These are phyloP conservation scores for Pocillopora grandis DNA, from an alignment of 92 coral and sea anemone genomes.

Conservation along the genomic window DNA sequence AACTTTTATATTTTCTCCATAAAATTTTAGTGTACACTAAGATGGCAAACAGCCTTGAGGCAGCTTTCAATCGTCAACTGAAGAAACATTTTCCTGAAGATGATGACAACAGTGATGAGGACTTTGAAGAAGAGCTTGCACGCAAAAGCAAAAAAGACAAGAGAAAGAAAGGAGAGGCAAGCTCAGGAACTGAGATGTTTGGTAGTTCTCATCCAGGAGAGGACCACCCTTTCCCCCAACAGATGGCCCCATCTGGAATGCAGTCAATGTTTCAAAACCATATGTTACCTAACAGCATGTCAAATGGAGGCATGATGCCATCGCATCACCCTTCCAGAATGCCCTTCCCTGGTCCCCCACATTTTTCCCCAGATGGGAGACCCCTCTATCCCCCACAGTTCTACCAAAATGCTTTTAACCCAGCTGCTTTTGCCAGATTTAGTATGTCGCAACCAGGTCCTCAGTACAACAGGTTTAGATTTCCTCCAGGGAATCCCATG, in stretches of 20 bases:
- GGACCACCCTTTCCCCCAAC: conserved; percentile 13
- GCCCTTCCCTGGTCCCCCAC: conserved; percentile 66
- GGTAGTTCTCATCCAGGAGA: background rate
- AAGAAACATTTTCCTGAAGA: conserved; percentile 99
- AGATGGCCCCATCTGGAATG: conserved; percentile 41
- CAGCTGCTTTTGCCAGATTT: conserved; percentile 68
- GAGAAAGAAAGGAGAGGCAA: conserved; percentile 30
- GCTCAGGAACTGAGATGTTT: conserved; percentile 11
- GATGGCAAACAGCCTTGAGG: conserved; percentile 92
- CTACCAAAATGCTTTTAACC: conserved; percentile 80
- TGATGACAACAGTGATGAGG: conserved; percentile 96
- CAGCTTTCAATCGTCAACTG: conserved; percentile 90
- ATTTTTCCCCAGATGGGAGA: conserved; percentile 83
- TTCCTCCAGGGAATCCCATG: conserved; percentile 62
- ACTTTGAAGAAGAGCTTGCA: conserved; percentile 94
- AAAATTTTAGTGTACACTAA: conserved; percentile 83
- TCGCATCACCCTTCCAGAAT: conserved; percentile 64
- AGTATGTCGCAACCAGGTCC: conserved; percentile 67
- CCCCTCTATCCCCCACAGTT: conserved; percentile 89
- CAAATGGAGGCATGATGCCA: conserved; percentile 72
- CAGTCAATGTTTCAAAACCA: conserved; percentile 51
- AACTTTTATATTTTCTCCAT: background rate
- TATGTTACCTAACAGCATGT: conserved; percentile 65
- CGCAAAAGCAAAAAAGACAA: conserved; percentile 73
- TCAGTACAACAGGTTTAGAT: conserved; percentile 66